Base-by-base conservation (phyloP, 2,888 invertebrate species). In the Epirrhoe tristata region DNA sequence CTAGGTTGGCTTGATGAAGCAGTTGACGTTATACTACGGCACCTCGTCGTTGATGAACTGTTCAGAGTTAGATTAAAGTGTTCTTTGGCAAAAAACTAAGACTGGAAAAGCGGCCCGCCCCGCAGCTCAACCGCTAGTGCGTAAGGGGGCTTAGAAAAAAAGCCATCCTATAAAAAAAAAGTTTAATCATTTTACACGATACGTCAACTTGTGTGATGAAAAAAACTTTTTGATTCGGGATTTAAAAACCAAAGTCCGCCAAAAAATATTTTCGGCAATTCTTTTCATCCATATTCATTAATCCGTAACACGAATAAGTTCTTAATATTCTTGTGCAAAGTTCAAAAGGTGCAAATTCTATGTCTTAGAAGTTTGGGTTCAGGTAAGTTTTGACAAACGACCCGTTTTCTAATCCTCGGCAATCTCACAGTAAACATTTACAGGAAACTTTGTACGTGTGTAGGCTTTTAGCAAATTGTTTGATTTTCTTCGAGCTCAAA, bases 321-420 rank as follows among this genome's bases (percentile, higher is more conserved):
- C 32, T 12, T 43, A 43, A 43, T 39, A 43, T 12, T 43, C 39
- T 12, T 12, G 48, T 61, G 62, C 32, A 43, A 64, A 68, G 65
- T 68, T 53, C 16, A 61, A 67, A 64, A 71, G 60, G 60, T 62
- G 64, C 59, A 63, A 69, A 69, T 67, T 66, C 67, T 62, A 64
- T 65, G 62, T 55, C 59, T 52, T 62, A 51, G 63, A 67, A 66
- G 64, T 70, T 69, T 66, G 57, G 63, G 60, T 69, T 68, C 32
- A 69, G 67, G 70, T 71, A 74, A 77, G 70, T 69, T 70, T 63
- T 69, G 68, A 72, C 63, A 71, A 71, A 70, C 71, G 67, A 55
- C 59, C 17, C 52, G 46, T 63, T 43, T 12, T 67, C 59, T 72
- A 68, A 72, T 69, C 64, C 69, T 63, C 6, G n/a, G 63, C 46